These are phyloP conservation scores for Alitta virens DNA, from an alignment of 2,888 invertebrate genomes.

Conservation along the genomic window DNA sequence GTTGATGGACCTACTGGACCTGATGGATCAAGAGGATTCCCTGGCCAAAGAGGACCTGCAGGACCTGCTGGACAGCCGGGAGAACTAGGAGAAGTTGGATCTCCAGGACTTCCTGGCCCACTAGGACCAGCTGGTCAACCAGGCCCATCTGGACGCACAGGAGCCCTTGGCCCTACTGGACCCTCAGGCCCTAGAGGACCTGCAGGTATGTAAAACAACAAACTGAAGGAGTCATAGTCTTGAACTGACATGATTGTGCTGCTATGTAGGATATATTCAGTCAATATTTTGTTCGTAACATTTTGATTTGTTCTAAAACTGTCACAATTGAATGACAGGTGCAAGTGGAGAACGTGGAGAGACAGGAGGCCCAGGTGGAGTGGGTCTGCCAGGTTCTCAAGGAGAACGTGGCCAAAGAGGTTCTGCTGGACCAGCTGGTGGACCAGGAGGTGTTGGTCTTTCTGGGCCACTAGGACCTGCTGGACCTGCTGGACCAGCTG, in stretches of 20 bases:
- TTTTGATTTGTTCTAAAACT: neutral
- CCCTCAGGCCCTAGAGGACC: conserved; percentile 10
- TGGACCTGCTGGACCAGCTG: conserved; percentile 22
- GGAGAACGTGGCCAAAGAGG: conserved; percentile 21
- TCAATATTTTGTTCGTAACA: no score
- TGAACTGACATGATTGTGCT: no score
- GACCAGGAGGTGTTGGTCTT: conserved; percentile 11
- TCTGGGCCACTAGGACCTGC: conserved; percentile 19
- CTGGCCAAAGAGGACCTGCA: conserved; percentile 9
- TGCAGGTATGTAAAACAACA: conserved; percentile 10
- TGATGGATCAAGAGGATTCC: neutral
- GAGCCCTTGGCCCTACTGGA: conserved; percentile 13
- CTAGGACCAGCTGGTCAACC: conserved; percentile 18
- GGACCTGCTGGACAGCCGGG: conserved; percentile 22
- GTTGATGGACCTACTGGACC: conserved; percentile 15
- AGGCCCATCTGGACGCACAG: conserved; percentile 19
- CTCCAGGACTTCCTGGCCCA: conserved; percentile 17
- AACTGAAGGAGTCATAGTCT: no score
- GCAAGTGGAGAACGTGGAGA: conserved; percentile 5
- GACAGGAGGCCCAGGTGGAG: conserved; percentile 6
- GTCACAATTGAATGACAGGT: conserved; percentile 15
- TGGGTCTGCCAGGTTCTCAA: conserved; percentile 18
- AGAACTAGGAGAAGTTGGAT: conserved; percentile 18
- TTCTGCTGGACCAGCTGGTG: conserved; percentile 12
- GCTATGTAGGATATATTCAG: no score